A percentile compares a stretch with the other conserved stretches of the same genome.
Evolutionary conservation across 2,888 invertebrate genomes (phyloP).

Genomic region (Carabus problematicus): DNA sequence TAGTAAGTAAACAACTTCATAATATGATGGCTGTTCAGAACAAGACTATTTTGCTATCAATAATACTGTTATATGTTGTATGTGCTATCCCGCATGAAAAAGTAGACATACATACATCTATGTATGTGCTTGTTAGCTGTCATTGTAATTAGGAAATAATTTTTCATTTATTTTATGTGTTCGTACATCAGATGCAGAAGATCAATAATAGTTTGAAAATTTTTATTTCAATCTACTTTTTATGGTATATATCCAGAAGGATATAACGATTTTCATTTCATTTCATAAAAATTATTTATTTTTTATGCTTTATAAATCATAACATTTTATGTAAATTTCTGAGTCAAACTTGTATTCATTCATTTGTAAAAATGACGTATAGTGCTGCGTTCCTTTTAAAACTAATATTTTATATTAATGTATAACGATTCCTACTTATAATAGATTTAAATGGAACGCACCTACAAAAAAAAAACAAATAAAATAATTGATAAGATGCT

Average conservation of each 20-base stretch:
- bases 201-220: background rate
- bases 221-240: background rate
- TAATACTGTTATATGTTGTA: slow-evolving; percentile 30
- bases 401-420: no score
- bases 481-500: no score
- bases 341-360: background rate
- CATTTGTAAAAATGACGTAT: no score
- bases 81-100: slow-evolving; percentile 20
- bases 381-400: no score
- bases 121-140: background rate
- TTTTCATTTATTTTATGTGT: background rate
- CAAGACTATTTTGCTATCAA: slow-evolving; percentile 37
- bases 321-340: slow-evolving; percentile 9
- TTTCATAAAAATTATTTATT: no score
- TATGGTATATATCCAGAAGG: background rate
- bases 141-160: background rate
- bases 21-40: slow-evolving; percentile 35
- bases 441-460: no score
- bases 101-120: no score
- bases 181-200: background rate
- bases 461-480: no score
- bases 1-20: slow-evolving; percentile 21
- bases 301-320: no score
- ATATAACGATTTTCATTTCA: no score
- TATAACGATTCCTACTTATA: no score